Base-by-base conservation (phyloP, 1,140 invertebrate species). In the Aphaenogaster rudis region DNA sequence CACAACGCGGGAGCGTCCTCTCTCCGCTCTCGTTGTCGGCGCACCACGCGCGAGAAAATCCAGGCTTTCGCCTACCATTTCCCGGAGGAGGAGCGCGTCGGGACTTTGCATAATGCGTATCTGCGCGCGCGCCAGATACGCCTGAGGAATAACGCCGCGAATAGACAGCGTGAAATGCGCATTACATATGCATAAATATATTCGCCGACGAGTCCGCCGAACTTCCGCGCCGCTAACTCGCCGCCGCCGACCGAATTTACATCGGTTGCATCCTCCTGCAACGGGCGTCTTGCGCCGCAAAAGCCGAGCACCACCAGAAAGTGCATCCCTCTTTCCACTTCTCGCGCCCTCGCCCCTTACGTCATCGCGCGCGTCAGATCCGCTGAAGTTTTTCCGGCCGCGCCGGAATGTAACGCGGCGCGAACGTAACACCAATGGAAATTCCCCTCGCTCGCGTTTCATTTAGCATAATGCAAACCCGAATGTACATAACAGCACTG, bases 111-210 rank as follows among this genome's bases (percentile, higher is more conserved):
- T 90, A 90, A 90, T 89, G 88, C 59, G n/a, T 61, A 17, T 59
- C 42, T 39, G 52, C 59, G 66, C 42, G 50, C 11, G 17, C 59
- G 64, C 33, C 39, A 63, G 48, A 77, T 50, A n/a, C 71, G 48
- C 54, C 33, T 33, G 81, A 84, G 88, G 21, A 71, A 84, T 89
- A 90, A 87, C 71, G 85, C 52, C 4, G 72, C 66, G 85, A 74
- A 67, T 79, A 86, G 69, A 84, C 64, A 84, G 48, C 66, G 80
- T 74, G 67, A 77, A 64, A 87, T 77, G 72, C 48, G 52, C 59
- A 86, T 86, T 86, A 86, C 57, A 64, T 81, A 54, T 79, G 81
- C 88, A 88, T 88, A 86, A 89, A 89, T 89, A 59, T 54, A 79
- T 39, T 50, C 36, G 54, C 63, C 39, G 50, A 48, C 78, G n/a